Conservation (phyloP, 2,888 invertebrate genomes). For the Desoria tigrina region DNA sequence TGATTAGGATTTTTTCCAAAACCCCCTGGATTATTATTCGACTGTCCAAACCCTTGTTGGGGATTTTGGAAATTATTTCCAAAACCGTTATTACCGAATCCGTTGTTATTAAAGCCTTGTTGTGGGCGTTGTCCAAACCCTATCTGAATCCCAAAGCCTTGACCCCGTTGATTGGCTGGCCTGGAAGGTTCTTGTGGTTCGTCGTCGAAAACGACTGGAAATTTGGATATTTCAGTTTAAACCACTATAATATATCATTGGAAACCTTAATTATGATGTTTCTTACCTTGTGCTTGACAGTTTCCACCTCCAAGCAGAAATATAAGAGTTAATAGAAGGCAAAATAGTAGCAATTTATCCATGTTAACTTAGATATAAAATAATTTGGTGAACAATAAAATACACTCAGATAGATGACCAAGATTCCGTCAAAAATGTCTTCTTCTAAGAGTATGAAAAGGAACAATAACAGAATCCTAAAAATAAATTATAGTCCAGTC, state of each 20-base stretch:
- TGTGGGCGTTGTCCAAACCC: slow-evolving; percentile 17
- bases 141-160: slow-evolving; percentile 19
- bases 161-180: slow-evolving; percentile 2
- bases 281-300: neutral
- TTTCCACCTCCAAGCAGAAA: neutral
- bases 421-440: no score
- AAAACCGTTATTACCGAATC: slow-evolving; percentile 17
- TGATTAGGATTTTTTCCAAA: neutral
- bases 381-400: no score
- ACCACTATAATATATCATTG: neutral
- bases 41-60: neutral
- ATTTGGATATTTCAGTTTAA: neutral
- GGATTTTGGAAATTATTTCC: slow-evolving; percentile 27
- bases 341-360: neutral
- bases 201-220: slow-evolving; percentile 46
- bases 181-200: slow-evolving; percentile 14
- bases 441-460: no score
- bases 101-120: slow-evolving; percentile 19
- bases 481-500: no score
- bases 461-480: no score
- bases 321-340: neutral
- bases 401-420: no score
- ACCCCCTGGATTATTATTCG: neutral
- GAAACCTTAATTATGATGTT: neutral
- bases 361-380: neutral